Percentiles rank a stretch among this genome's conserved stretches.
Evolutionary conservation across 2,113 vertebrate genomes (phyloP).

Genomic region (Nesoenas mayeri): DNA sequence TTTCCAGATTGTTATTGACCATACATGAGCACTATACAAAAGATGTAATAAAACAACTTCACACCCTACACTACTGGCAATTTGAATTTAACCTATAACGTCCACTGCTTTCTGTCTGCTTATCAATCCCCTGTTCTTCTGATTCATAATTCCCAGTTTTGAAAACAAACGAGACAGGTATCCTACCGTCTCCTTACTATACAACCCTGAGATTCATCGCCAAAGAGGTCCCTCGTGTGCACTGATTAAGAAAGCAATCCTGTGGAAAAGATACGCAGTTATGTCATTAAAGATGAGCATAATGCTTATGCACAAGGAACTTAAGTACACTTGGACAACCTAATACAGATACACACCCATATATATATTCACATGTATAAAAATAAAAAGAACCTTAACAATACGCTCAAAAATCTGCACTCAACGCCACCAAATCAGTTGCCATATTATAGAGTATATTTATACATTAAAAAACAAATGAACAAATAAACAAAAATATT

Average conservation of each 20-base stretch:
- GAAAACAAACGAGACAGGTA: not conserved
- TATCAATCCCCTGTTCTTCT: not conserved
- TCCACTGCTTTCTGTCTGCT: not conserved
- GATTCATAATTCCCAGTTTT: not conserved
- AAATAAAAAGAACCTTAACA: not conserved
- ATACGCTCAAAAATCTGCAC: not conserved
- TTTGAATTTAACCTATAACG: not conserved
- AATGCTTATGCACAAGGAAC: not conserved
- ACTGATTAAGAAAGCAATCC: slow-evolving; percentile 16
- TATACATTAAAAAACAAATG: not conserved
- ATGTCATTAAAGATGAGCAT: slow-evolving; percentile 8
- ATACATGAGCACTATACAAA: not conserved
- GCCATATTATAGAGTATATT: not conserved
- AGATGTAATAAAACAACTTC: not conserved
- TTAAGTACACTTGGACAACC: not conserved
- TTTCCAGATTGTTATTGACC: not conserved
- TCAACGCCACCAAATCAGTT: not conserved
- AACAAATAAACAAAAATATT: not conserved
- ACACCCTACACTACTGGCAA: not conserved
- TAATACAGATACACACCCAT: not conserved
- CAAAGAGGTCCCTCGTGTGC: not conserved
- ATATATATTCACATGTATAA: too few species aligned
- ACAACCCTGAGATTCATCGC: not conserved
- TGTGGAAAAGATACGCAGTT: slow-evolving; percentile 6
- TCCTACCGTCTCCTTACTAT: not conserved